phyloP scores from a whole-genome alignment of 2,888 invertebrate genomes.

The Thymelicus sylvestris region DNA sequence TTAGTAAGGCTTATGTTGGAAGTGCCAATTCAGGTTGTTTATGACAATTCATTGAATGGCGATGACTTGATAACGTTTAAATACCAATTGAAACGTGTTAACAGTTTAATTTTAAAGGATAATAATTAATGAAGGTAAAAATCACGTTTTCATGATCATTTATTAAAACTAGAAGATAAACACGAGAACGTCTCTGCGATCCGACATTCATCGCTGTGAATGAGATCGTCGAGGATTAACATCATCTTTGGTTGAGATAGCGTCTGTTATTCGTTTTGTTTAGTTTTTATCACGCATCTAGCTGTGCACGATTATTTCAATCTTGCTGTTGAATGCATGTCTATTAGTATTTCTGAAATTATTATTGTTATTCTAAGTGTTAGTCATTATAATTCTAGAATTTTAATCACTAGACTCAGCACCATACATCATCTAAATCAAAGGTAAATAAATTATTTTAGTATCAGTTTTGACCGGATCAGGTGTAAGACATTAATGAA shows the following conservation, averaged over 20 bases:
- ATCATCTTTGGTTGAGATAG: constrained; percentile 53
- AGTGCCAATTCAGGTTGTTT: constrained; percentile 78
- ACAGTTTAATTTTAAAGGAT: constrained; percentile 77
- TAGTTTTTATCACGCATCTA: constrained; percentile 82
- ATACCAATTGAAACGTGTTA: constrained; percentile 73
- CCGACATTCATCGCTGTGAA: constrained; percentile 51
- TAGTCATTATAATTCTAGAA: constrained; percentile 70
- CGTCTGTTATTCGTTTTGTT: constrained; percentile 65
- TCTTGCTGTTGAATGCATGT: constrained; percentile 82
- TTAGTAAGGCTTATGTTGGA: constrained; percentile 81
- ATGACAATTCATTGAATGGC: constrained; percentile 73
- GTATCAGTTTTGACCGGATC: constrained; percentile 65
- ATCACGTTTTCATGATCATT: constrained; percentile 72
- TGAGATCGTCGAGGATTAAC: constrained; percentile 58
- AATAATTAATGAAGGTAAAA: constrained; percentile 71
- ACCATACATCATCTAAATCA: constrained; percentile 78
- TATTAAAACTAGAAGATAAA: constrained; percentile 65
- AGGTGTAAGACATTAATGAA: constrained; percentile 72
- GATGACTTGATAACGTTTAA: constrained; percentile 63
- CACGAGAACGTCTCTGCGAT: constrained; percentile 60
- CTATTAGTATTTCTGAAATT: constrained; percentile 66
- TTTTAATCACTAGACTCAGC: constrained; percentile 78
- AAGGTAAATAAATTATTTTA: constrained; percentile 68
- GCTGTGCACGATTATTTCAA: constrained; percentile 82
- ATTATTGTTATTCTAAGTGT: constrained; percentile 70